Conservation (phyloP, 1,140 invertebrate genomes). For the Drosophila seguyi region DNA sequence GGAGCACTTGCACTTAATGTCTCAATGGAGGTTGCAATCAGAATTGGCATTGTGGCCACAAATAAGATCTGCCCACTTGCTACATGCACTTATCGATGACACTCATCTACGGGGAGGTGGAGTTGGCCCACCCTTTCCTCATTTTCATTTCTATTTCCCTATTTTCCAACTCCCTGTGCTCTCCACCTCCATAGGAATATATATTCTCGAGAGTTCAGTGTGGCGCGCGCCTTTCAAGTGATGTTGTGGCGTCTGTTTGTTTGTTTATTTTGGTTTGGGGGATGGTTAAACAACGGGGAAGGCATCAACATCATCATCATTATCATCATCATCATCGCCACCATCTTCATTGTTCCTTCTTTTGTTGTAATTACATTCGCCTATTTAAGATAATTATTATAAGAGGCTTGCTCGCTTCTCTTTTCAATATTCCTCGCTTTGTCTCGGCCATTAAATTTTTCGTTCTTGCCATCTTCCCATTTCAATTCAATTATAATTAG, state of each 20-base stretch:
- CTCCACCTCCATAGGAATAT: constrained; percentile 4
- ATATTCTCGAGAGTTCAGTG: constrained; percentile 46
- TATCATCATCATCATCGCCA: constrained; percentile 9
- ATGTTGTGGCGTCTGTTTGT: constrained; percentile 65
- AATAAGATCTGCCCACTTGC: constrained; percentile 49
- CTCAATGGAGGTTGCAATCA: constrained; percentile 77
- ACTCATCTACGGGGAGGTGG: constrained; percentile 24
- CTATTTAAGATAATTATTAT: constrained; percentile 69
- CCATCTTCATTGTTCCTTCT: constrained; percentile 29
- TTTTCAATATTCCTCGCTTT: constrained; percentile 40
- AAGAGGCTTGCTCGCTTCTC: constrained; percentile 57
- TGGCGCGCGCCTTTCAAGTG: constrained; percentile 67
- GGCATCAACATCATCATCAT: constrained; percentile 6
- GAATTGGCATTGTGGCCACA: constrained; percentile 65
- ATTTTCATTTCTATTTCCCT: constrained; percentile 14
- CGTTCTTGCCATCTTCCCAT: neutral
- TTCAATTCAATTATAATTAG: constrained; percentile 52
- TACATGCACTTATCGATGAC: constrained; percentile 61
- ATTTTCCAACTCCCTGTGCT: neutral
- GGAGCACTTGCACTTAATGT: constrained; percentile 60
- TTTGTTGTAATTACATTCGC: constrained; percentile 58
- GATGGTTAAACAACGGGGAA: constrained; percentile 3
- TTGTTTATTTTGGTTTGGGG: constrained; percentile 61
- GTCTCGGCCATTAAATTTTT: constrained; percentile 12
- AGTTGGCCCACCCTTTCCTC: neutral